phyloP scores from a whole-genome alignment of 2,113 vertebrate species.

The Acrocephalus kingi region DNA sequence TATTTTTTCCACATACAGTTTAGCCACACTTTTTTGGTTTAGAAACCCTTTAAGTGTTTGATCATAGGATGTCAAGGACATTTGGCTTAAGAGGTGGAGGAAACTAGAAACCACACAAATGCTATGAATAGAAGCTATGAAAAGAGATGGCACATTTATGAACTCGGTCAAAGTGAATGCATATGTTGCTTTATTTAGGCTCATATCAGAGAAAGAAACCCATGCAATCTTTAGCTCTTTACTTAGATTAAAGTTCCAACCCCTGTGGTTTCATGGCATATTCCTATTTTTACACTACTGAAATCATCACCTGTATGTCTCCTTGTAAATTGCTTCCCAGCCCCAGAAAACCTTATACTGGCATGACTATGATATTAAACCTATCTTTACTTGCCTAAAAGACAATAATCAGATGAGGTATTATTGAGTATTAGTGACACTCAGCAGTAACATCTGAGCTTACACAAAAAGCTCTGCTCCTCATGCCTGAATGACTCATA shows the following conservation, averaged over 20 bases:
- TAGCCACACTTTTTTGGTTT: not conserved
- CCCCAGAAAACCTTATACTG: not conserved
- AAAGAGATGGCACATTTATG: conserved; percentile 44
- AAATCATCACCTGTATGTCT: not conserved
- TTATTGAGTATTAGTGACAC: not conserved
- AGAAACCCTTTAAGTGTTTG: conserved; percentile 41
- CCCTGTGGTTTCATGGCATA: not conserved
- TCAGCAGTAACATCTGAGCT: not conserved
- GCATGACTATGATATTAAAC: not conserved
- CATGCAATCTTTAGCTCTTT: not conserved
- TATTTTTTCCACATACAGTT: not conserved
- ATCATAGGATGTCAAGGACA: conserved; percentile 53
- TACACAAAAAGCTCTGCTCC: not conserved
- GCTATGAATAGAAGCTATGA: conserved; percentile 71
- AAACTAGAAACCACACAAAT: conserved; percentile 68
- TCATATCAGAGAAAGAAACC: conserved; percentile 54
- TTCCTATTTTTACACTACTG: not conserved
- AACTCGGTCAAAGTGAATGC: conserved; percentile 65
- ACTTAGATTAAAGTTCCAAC: not conserved
- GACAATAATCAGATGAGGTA: not conserved
- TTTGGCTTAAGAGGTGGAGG: conserved; percentile 45
- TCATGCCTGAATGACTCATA: conserved; percentile 1
- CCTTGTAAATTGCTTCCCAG: not conserved
- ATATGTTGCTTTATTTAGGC: conserved; percentile 72
- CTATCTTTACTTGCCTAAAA: not conserved